Conservation (phyloP, 2,113 vertebrate genomes). For the Pavo muticus region DNA sequence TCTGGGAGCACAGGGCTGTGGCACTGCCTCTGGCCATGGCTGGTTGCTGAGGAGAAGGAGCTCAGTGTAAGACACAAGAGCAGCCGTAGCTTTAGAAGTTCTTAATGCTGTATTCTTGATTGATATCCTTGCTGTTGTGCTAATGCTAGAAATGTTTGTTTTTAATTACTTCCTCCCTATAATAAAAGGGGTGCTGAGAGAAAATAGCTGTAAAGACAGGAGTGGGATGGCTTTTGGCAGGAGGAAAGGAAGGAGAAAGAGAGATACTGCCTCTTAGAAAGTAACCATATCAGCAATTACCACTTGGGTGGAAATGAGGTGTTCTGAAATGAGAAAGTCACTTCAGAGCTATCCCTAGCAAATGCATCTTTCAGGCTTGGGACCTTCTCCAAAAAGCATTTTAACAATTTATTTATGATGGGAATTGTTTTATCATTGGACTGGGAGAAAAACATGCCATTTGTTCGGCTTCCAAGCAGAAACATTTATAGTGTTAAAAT, state of each 20-base stretch:
- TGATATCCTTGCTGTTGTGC: not conserved
- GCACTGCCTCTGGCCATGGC: not conserved
- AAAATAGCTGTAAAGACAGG: not conserved
- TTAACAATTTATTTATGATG: not conserved
- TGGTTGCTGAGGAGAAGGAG: not conserved
- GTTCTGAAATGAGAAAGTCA: not conserved
- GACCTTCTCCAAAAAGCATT: not conserved
- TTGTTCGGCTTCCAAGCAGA: not conserved
- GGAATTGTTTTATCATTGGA: not conserved
- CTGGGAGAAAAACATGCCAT: not conserved
- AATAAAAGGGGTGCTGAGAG: not conserved
- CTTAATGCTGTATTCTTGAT: not conserved
- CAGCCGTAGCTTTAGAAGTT: not conserved
- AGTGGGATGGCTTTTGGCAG: not conserved
- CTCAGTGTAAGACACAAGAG: not conserved
- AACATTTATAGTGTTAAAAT: not conserved
- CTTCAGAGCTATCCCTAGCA: not conserved
- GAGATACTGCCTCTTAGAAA: not conserved
- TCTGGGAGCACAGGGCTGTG: not conserved
- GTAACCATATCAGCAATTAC: not conserved
- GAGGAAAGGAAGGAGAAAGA: not conserved
- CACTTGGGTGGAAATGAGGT: not conserved
- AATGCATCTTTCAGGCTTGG: not conserved
- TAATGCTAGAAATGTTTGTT: not conserved
- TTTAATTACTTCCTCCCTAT: not conserved